Conservation (phyloP, 2,888 invertebrate species). For the Nomada flava region DNA sequence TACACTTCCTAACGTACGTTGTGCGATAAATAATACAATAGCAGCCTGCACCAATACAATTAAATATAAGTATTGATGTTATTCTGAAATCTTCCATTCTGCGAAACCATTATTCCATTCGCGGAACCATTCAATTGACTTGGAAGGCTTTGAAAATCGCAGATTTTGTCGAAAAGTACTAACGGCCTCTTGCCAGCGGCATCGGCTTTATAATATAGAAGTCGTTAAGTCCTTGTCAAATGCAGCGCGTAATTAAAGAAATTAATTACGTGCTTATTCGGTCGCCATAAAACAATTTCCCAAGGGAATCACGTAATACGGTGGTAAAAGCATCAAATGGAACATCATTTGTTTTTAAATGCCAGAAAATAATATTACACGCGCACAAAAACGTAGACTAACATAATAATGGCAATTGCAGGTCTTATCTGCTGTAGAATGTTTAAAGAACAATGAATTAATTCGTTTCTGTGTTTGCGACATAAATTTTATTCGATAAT, state of each 20-base stretch:
- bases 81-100: neutral
- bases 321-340: neutral
- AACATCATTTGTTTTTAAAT: slow-evolving; percentile 4
- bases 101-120: neutral
- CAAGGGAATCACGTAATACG: neutral
- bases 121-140: neutral
- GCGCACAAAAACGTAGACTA: neutral
- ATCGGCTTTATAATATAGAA: neutral
- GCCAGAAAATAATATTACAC: neutral
- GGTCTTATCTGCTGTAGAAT: neutral
- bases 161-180: slow-evolving; percentile 7
- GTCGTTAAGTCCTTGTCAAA: slow-evolving; percentile 5
- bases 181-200: neutral
- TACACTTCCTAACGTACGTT: too few relatives aligned
- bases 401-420: neutral
- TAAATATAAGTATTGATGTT: too few relatives aligned
- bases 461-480: too few relatives aligned
- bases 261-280: slow-evolving; percentile 34
- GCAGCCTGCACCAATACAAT: too few relatives aligned
- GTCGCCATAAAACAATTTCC: slow-evolving; percentile 22
- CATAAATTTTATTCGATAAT: too few relatives aligned
- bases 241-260: slow-evolving; percentile 28
- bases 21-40: too few relatives aligned
- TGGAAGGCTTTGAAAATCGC: slow-evolving; percentile 2
- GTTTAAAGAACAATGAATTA: neutral